A percentile compares a stretch with the other conserved stretches of the same genome.
Evolutionary conservation across 2,797 vertebrate genomes (phyloP).

Genomic region (Lepus townsendii): DNA sequence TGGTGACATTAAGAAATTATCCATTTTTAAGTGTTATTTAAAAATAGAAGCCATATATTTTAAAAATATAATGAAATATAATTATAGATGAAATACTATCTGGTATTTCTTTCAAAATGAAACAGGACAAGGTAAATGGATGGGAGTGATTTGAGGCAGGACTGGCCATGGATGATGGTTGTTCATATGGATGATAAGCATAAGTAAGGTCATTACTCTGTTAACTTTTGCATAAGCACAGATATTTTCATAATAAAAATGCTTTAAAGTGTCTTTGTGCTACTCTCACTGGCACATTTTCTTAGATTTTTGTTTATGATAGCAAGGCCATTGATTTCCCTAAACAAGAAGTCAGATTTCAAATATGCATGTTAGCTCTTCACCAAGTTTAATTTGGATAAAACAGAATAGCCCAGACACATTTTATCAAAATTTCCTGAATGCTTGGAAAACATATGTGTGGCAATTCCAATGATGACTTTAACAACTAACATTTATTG

Average conservation of each 20-base stretch:
- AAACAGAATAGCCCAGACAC: conserved; percentile 14
- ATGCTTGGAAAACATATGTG: conserved; percentile 35
- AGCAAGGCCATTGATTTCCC: not conserved
- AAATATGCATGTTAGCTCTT: conserved; percentile 8
- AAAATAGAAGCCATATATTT: no score
- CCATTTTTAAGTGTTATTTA: no score
- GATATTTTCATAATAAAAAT: not conserved
- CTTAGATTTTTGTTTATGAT: conserved; percentile 35
- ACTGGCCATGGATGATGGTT: not conserved
- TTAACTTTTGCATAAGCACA: not conserved
- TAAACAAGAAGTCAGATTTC: conserved; percentile 42
- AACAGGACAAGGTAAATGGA: not conserved
- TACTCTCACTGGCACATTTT: conserved; percentile 39
- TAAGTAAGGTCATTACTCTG: not conserved
- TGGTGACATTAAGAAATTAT: no score
- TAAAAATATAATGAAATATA: no score
- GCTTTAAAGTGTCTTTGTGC: not conserved
- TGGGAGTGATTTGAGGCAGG: not conserved
- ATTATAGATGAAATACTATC: no score
- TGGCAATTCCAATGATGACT: conserved; percentile 52
- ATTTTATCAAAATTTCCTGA: conserved; percentile 57
- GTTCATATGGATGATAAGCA: not conserved
- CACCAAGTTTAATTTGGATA: conserved; percentile 52
- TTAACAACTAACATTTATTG: conserved; percentile 52
- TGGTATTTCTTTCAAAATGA: no score